A percentile compares a stretch with the other conserved stretches of the same genome.
Conservation (phyloP, 2,888 invertebrate species). For the Cephonodes hylas region DNA sequence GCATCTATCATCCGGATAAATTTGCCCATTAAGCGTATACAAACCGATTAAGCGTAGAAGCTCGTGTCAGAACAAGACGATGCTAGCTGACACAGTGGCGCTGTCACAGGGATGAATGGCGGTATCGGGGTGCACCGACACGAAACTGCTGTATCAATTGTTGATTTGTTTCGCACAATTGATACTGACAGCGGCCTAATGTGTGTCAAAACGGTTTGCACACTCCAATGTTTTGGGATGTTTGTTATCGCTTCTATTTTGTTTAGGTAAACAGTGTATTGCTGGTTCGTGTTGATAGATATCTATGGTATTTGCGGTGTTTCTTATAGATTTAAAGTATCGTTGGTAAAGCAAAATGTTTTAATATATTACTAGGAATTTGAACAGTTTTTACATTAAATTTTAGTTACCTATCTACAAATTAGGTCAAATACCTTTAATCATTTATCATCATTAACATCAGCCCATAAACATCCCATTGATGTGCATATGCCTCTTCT, state of each 20-base stretch:
- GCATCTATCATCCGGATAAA: too few species aligned
- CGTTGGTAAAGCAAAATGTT: too few species aligned
- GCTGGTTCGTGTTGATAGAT: background rate
- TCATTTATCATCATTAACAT: too few species aligned
- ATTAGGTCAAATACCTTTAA: too few species aligned
- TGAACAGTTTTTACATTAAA: too few species aligned
- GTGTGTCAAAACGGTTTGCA: constrained; percentile 9
- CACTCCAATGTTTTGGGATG: background rate
- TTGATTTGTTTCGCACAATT: constrained; percentile 4
- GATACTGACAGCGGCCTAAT: constrained; percentile 5
- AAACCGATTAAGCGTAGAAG: background rate
- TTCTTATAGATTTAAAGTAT: too few species aligned
- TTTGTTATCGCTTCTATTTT: background rate
- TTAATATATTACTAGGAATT: too few species aligned
- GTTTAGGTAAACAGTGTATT: background rate
- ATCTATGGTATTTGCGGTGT: background rate
- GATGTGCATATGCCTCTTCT: too few species aligned
- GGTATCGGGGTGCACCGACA: constrained; percentile 1
- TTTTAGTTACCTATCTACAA: too few species aligned
- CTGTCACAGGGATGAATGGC: constrained; percentile 7
- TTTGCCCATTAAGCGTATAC: too few species aligned
- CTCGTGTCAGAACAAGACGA: constrained; percentile 10
- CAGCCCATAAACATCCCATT: too few species aligned
- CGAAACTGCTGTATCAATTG: constrained; percentile 4
- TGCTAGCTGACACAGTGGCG: background rate